Base-by-base conservation (phyloP, 2,113 vertebrate species). In the Dascyllus trimaculatus region DNA sequence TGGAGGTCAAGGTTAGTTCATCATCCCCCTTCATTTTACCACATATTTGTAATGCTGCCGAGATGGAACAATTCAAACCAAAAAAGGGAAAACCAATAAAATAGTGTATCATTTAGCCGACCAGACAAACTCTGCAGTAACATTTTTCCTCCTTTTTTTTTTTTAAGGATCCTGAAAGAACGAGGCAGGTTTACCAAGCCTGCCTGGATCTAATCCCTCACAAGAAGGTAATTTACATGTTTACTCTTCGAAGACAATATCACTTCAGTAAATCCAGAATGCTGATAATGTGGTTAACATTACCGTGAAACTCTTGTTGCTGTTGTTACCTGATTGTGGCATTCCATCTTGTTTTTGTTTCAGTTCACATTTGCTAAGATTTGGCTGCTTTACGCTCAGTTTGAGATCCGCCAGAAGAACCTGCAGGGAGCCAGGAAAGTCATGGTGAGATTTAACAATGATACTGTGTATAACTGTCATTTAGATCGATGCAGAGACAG, bases 291-390 rank as follows among this genome's bases (percentile, higher is more conserved):
- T 35, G 32, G 8, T 35, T 35, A 35, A 35, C 8, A 17, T 65
- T 35, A 22, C 17, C 22, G 8, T 7, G 2, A 5, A 14, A 43
- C 11, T 57, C 6, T 26, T n/a, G 1, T 4, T 15, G 0, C 14
- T 65, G 13, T 32, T 32, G 0, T 56, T 4, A 18, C 29, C 19
- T 3, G 10, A 32, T 32, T 13, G 1, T 45, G 7, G 22, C 13
- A 0, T 0, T 21, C 2, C 2, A 17, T 82, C 10, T 11, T 3
- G 1, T 59, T 60, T 78, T 29, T 8, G 13, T 77, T 90, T 85
- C 90, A 99, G 98, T 99, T 99, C 91, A 98, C 98, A 0, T 99
- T 99, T 82, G 98, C 97, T 35, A 99, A 99, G 93, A 97, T 99
- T 22, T 99, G 98, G 98, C 90, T 99, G 85, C 93, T 99, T 0